A percentile compares a stretch with the other conserved stretches of the same genome.
Conservation (phyloP, 2,888 invertebrate species). For the Eristalis intricaria region DNA sequence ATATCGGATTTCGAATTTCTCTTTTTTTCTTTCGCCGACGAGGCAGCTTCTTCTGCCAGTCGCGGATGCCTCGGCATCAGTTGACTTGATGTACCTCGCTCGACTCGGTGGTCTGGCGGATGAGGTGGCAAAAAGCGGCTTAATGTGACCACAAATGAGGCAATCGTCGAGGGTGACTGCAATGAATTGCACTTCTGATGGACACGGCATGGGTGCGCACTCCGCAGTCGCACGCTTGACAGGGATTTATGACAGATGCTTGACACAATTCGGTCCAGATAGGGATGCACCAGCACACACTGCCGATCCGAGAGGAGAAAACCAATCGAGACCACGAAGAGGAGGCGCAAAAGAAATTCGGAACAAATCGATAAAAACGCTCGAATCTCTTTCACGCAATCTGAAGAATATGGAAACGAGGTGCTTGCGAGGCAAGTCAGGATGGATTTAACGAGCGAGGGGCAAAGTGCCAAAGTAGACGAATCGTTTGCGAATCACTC, state of each 20-base stretch:
- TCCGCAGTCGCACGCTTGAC: not conserved
- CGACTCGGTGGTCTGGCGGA: slow-evolving; percentile 4
- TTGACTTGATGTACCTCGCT: slow-evolving; percentile 21
- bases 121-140: slow-evolving; percentile 16
- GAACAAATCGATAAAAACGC: not conserved
- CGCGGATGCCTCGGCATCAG: not conserved
- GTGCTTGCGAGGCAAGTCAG: not conserved
- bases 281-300: no score
- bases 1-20: slow-evolving; percentile 68
- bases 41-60: slow-evolving; percentile 21
- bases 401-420: not conserved
- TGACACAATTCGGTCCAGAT: no score
- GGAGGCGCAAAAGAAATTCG: not conserved
- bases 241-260: no score
- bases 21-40: slow-evolving; percentile 52
- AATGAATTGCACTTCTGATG: not conserved
- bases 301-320: no score
- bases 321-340: not conserved
- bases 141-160: slow-evolving; percentile 30
- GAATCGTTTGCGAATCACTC: not conserved
- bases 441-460: not conserved
- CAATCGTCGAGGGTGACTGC: not conserved
- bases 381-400: not conserved
- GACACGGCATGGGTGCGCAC: not conserved
- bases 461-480: not conserved